Conservation (phyloP, 1,140 invertebrate genomes). For the Holotrichia oblita region DNA sequence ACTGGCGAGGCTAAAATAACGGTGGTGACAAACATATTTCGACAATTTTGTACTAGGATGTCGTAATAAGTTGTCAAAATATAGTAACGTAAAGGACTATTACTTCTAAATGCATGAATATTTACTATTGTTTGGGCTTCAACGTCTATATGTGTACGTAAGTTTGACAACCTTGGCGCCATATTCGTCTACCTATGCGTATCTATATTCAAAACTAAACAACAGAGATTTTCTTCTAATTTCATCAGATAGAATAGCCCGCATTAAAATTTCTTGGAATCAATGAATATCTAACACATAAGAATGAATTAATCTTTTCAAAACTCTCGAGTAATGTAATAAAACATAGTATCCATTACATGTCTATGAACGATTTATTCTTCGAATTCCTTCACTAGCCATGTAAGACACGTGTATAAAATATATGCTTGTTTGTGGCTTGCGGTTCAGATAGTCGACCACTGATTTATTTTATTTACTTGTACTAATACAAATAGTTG, state of each 20-base stretch:
- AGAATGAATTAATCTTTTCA: background rate
- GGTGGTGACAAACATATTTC: background rate
- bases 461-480: background rate
- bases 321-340: background rate
- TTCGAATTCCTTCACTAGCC: background rate
- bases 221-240: background rate
- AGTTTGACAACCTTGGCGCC: slow-evolving; percentile 7
- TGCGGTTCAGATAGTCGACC: background rate
- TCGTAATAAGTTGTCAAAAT: slow-evolving; percentile 1
- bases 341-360: background rate
- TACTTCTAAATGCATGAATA: background rate
- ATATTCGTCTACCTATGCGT: background rate
- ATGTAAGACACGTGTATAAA: background rate
- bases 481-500: too few relatives aligned
- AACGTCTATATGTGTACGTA: background rate
- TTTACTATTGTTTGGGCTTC: background rate
- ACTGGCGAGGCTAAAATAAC: background rate
- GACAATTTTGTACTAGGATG: slow-evolving; percentile 1
- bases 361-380: background rate
- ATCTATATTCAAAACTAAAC: background rate
- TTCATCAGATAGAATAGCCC: background rate
- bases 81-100: background rate
- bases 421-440: background rate
- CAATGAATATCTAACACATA: background rate
- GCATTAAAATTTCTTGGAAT: background rate